phyloP scores from a whole-genome alignment of 2,797 vertebrate genomes.

The Lycodopsis pacificus region DNA sequence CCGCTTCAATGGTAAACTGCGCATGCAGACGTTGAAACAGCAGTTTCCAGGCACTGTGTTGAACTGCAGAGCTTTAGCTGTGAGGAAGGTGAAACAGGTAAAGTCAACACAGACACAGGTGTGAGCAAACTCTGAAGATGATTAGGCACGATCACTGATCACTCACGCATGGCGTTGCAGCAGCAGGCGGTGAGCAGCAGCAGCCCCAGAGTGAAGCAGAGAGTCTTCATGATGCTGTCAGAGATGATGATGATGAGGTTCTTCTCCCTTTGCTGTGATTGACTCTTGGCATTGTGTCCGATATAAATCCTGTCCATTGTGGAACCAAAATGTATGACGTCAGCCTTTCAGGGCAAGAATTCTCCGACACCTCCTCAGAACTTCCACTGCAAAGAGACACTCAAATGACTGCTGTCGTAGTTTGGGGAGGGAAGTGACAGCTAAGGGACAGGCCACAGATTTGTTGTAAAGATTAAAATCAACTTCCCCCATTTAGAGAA shows the following conservation, averaged over 20 bases:
- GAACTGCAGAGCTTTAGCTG: background rate
- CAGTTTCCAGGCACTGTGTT: slow-evolving; percentile 17
- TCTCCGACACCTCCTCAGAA: background rate
- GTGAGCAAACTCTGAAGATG: background rate
- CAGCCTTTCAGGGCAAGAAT: background rate
- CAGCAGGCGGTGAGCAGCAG: slow-evolving; percentile 30
- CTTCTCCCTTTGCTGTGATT: background rate
- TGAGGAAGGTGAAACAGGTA: background rate
- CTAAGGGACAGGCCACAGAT: background rate
- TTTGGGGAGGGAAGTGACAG: background rate
- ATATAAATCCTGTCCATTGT: slow-evolving; percentile 6
- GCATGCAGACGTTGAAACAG: slow-evolving; percentile 24
- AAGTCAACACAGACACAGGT: background rate
- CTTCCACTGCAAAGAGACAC: fast-evolving
- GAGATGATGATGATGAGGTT: background rate
- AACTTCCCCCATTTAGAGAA: background rate
- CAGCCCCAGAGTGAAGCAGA: slow-evolving; percentile 49
- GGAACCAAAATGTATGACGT: background rate
- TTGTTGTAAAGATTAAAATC: background rate
- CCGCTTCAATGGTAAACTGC: fast-evolving
- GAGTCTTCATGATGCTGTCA: slow-evolving; percentile 53
- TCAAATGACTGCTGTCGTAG: background rate
- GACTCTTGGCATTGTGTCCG: fast-evolving
- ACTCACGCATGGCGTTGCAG: slow-evolving; percentile 59
- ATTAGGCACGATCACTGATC: background rate